Percentiles rank a stretch among this genome's conserved stretches.
These are phyloP conservation scores for Corvus cornix DNA, from an alignment of 2,113 vertebrate species.

Conservation along the genomic window DNA sequence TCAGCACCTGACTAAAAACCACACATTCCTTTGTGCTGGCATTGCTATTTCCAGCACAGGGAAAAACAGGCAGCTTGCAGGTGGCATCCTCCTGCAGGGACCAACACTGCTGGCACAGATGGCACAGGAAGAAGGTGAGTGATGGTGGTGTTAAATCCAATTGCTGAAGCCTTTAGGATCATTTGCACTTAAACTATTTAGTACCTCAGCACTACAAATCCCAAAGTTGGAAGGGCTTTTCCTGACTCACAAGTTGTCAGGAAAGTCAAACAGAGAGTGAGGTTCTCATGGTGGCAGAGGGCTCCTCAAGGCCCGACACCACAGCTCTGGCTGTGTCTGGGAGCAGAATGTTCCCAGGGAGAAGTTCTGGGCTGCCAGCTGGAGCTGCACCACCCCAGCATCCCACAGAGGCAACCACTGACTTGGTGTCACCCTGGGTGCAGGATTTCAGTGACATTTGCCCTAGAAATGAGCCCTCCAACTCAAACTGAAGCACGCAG, in stretches of 20 bases:
- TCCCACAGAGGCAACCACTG: not conserved
- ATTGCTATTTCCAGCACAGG: not conserved
- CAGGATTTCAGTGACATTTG: not conserved
- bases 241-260: not conserved
- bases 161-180: not conserved
- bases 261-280: not conserved
- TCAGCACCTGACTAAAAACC: not conserved
- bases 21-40: not conserved
- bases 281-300: not conserved
- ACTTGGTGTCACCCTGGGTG: not conserved
- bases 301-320: not conserved
- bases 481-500: not conserved
- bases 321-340: not conserved
- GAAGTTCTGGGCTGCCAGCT: not conserved
- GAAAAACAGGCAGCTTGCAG: not conserved
- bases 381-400: not conserved
- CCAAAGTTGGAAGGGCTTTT: not conserved
- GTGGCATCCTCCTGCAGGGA: not conserved
- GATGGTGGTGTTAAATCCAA: not conserved
- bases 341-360: not conserved
- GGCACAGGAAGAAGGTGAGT: not conserved
- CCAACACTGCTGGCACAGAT: not conserved
- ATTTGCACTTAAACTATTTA: not conserved
- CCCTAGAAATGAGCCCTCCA: not conserved
- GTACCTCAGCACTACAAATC: not conserved